Percentiles rank a stretch among this genome's conserved stretches.
phyloP scores from a whole-genome alignment of 2,888 invertebrate genomes.

The Scotopteryx bipunctaria region DNA sequence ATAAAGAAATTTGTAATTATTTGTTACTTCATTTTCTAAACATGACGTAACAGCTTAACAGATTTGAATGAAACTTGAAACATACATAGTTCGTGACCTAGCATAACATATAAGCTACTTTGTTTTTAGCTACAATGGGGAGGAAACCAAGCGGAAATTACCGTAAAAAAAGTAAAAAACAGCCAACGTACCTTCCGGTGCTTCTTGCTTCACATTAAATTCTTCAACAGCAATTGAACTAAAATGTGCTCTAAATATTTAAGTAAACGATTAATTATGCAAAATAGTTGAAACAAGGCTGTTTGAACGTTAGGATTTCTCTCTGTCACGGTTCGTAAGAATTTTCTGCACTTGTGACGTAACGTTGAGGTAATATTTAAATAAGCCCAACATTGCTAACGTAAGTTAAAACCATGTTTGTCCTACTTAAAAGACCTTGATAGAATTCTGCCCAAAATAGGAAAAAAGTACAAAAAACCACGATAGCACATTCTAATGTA shows the following conservation, averaged over 20 bases:
- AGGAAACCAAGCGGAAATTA: too few species aligned
- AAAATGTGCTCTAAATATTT: conserved; percentile 21
- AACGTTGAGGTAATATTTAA: neutral
- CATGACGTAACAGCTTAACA: neutral
- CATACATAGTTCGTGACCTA: neutral
- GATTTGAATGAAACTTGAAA: neutral
- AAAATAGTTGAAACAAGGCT: conserved; percentile 18
- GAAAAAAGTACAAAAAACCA: too few species aligned
- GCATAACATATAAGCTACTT: too few species aligned
- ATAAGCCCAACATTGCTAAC: too few species aligned
- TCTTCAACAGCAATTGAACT: conserved; percentile 12
- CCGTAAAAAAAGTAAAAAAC: too few species aligned
- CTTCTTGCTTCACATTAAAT: conserved; percentile 5
- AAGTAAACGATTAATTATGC: conserved; percentile 21
- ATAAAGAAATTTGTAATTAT: too few species aligned
- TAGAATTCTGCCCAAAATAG: too few species aligned
- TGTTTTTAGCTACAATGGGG: too few species aligned
- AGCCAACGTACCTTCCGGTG: neutral
- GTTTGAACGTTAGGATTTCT: conserved; percentile 22
- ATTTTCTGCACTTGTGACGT: conserved; percentile 4
- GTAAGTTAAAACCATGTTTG: too few species aligned
- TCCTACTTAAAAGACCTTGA: too few species aligned
- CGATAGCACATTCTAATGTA: too few species aligned
- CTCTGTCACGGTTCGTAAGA: conserved; percentile 19
- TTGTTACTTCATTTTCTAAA: neutral